These are phyloP conservation scores for Girardinus metallicus DNA, from an alignment of 2,797 vertebrate species.

Conservation along the genomic window DNA sequence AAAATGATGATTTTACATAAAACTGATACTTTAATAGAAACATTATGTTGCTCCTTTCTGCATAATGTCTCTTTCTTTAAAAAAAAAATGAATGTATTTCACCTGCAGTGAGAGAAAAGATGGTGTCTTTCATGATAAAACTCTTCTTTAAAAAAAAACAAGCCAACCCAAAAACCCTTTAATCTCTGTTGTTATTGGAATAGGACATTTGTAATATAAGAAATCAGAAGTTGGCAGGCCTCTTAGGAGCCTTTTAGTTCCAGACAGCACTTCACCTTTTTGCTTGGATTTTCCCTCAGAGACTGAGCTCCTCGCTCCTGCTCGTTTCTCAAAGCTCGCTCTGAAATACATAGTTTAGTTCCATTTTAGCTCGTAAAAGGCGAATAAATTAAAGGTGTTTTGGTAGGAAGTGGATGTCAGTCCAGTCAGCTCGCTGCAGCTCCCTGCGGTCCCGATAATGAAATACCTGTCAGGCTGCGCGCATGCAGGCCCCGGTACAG, in stretches of 20 bases:
- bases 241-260: neutral
- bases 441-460: conserved; percentile 51
- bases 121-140: neutral
- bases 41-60: neutral
- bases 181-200: neutral
- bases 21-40: neutral
- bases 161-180: neutral
- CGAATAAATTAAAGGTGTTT: conserved; percentile 46
- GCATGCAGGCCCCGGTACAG: conserved; percentile 6
- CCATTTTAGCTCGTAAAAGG: conserved; percentile 20
- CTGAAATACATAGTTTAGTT: neutral
- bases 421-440: conserved; percentile 17
- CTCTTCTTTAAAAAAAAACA: neutral
- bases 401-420: conserved; percentile 35
- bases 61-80: neutral
- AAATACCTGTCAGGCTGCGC: conserved; percentile 41
- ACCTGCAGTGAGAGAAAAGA: neutral
- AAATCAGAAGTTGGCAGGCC: neutral
- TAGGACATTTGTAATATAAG: neutral
- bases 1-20: too few relatives aligned
- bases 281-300: neutral
- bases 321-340: neutral
- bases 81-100: neutral
- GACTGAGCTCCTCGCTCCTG: neutral
- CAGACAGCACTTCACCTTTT: neutral